phyloP scores from a whole-genome alignment of 64 coral and sea anemone species.

The Actinia tenebrosa region DNA sequence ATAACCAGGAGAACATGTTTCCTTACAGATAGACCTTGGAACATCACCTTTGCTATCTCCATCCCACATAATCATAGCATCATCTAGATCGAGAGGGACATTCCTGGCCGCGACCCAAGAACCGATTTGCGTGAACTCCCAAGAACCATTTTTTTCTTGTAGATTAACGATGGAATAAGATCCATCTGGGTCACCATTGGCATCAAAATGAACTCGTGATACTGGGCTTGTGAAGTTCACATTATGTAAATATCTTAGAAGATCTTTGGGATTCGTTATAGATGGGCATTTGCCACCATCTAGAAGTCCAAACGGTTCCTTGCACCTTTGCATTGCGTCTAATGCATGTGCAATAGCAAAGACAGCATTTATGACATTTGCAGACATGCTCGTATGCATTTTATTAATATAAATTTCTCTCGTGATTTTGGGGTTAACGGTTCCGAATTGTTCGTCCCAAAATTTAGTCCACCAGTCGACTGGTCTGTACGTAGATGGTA shows the following conservation, averaged over 20 bases:
- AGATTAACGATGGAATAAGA: conserved; percentile 66
- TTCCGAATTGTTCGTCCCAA: conserved; percentile 45
- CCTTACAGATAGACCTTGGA: conserved; percentile 69
- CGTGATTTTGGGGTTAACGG: conserved; percentile 24
- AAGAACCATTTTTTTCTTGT: neutral
- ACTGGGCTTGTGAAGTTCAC: conserved; percentile 38
- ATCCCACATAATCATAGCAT: conserved; percentile 42
- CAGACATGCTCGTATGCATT: conserved; percentile 51
- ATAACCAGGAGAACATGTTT: conserved; percentile 52
- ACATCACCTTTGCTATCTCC: conserved; percentile 7
- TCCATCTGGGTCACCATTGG: conserved; percentile 67
- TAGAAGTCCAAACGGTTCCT: conserved; percentile 33
- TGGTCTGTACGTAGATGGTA: conserved; percentile 49
- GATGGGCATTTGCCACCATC: conserved; percentile 36
- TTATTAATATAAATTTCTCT: conserved; percentile 30
- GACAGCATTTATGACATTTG: conserved; percentile 71
- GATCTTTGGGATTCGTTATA: conserved; percentile 43
- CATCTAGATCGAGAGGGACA: conserved; percentile 6
- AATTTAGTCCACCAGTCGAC: conserved; percentile 44
- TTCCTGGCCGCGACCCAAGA: conserved; percentile 42
- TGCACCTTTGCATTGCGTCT: conserved; percentile 61
- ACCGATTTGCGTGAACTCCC: conserved; percentile 48
- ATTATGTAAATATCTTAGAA: conserved; percentile 55
- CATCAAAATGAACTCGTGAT: conserved; percentile 51
- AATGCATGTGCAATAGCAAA: conserved; percentile 81